Evolutionary conservation across 1,140 invertebrate species (phyloP).

Genomic region (Piezodorus guildinii): DNA sequence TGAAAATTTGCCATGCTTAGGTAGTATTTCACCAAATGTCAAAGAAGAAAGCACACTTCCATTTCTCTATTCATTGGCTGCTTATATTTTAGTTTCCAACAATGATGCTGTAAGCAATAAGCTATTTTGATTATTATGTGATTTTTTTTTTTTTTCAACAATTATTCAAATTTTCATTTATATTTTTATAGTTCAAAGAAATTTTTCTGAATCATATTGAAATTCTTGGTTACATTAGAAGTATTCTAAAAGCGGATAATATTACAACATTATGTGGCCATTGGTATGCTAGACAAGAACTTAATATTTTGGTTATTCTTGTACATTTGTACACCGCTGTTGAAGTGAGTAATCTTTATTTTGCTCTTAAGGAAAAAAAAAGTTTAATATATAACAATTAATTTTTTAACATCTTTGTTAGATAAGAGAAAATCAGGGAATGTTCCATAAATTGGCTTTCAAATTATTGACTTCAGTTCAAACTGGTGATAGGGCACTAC

Average conservation of each 20-base stretch:
- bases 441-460: slow-evolving; percentile 25
- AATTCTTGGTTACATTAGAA: slow-evolving; percentile 23
- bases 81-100: slow-evolving; percentile 21
- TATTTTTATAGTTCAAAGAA: slow-evolving; percentile 23
- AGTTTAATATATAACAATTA: neutral
- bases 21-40: slow-evolving; percentile 25
- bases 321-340: slow-evolving; percentile 23
- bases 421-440: slow-evolving; percentile 11
- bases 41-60: slow-evolving; percentile 25
- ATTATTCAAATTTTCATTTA: neutral
- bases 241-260: slow-evolving; percentile 13
- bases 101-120: slow-evolving; percentile 21
- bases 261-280: slow-evolving; percentile 20
- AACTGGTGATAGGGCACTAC: slow-evolving; percentile 25
- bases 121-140: neutral
- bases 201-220: slow-evolving; percentile 20
- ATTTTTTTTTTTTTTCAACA: neutral
- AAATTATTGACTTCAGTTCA: slow-evolving; percentile 26
- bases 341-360: slow-evolving; percentile 22
- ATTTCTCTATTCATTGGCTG: slow-evolving; percentile 23
- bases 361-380: neutral
- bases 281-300: slow-evolving; percentile 28
- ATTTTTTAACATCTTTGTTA: slow-evolving; percentile 12
- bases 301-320: slow-evolving; percentile 22
- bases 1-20: slow-evolving; percentile 28